A percentile compares a stretch with the other conserved stretches of the same genome.
Conservation (phyloP, 2,113 vertebrate species). For the Ranitomeya variabilis region DNA sequence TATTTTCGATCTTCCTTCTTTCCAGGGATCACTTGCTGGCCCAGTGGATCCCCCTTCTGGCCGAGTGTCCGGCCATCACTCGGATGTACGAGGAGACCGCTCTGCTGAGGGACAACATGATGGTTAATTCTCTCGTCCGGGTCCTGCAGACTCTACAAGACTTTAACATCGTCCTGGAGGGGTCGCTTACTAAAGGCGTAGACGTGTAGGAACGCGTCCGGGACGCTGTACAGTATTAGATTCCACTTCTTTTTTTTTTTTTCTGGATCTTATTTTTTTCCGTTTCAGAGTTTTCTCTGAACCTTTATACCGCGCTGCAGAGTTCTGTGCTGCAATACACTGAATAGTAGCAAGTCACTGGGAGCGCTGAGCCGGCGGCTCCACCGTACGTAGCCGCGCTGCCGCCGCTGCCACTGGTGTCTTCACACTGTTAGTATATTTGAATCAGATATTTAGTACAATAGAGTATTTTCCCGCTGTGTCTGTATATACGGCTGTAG, state of each 20-base stretch:
- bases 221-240: constrained; percentile 31
- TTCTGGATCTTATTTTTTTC: not conserved
- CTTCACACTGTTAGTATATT: constrained; percentile 74
- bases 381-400: constrained; percentile 57
- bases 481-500: constrained; percentile 80
- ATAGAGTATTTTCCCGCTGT: constrained; percentile 83
- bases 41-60: constrained; percentile 91
- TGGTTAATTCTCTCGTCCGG: constrained; percentile 84
- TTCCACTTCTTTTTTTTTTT: constrained; percentile 53
- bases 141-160: constrained; percentile 89
- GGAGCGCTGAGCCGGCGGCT: constrained; percentile 40
- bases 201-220: constrained; percentile 78
- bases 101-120: constrained; percentile 84
- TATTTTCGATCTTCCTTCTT: not conserved
- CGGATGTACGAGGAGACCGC: constrained; percentile 91
- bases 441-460: constrained; percentile 78
- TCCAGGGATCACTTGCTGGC: constrained; percentile 87
- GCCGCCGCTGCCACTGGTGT: constrained; percentile 62
- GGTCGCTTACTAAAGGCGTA: constrained; percentile 91
- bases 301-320: not conserved
- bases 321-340: not conserved
- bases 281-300: not conserved
- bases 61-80: constrained; percentile 80
- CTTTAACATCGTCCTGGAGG: constrained; percentile 89
- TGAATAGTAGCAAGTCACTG: constrained; percentile 62